Evolutionary conservation across 1,140 invertebrate genomes (phyloP).

Genomic region (Drosophila bocki): DNA sequence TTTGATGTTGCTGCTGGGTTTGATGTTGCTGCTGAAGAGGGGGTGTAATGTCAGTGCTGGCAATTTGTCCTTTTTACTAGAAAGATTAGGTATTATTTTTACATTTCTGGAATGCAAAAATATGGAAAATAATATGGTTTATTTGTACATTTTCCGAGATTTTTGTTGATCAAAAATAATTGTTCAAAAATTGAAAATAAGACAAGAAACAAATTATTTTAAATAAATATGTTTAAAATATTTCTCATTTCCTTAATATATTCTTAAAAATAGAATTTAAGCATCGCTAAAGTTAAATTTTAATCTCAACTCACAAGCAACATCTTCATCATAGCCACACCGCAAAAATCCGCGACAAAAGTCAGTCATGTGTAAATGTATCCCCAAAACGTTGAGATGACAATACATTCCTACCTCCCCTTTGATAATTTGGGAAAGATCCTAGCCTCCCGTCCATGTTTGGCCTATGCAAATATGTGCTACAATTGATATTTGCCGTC

Average conservation of each 20-base stretch:
- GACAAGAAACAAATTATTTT: too few species aligned
- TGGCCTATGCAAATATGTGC: conserved; percentile 72
- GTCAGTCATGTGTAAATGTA: conserved; percentile 31
- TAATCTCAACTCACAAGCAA: conserved; percentile 66
- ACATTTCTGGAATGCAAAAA: accelerated
- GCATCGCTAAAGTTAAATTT: conserved; percentile 17
- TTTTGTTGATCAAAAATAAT: background rate
- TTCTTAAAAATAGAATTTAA: background rate
- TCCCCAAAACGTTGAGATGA: conserved; percentile 21
- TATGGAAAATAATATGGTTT: too few species aligned
- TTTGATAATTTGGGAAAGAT: background rate
- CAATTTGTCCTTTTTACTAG: too few species aligned
- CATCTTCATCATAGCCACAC: conserved; percentile 72
- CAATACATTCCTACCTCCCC: conserved; percentile 16
- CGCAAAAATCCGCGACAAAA: conserved; percentile 42
- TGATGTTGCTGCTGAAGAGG: conserved; percentile 14
- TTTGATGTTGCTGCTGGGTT: conserved; percentile 14
- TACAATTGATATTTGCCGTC: conserved; percentile 75
- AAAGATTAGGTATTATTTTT: background rate
- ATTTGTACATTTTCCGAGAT: background rate
- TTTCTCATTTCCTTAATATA: background rate
- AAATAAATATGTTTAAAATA: too few species aligned
- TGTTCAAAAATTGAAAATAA: too few species aligned
- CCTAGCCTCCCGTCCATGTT: conserved; percentile 31
- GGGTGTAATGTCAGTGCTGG: conserved; percentile 46